These are phyloP conservation scores for Mus minutoides DNA, from an alignment of 2,797 vertebrate species.

Conservation along the genomic window DNA sequence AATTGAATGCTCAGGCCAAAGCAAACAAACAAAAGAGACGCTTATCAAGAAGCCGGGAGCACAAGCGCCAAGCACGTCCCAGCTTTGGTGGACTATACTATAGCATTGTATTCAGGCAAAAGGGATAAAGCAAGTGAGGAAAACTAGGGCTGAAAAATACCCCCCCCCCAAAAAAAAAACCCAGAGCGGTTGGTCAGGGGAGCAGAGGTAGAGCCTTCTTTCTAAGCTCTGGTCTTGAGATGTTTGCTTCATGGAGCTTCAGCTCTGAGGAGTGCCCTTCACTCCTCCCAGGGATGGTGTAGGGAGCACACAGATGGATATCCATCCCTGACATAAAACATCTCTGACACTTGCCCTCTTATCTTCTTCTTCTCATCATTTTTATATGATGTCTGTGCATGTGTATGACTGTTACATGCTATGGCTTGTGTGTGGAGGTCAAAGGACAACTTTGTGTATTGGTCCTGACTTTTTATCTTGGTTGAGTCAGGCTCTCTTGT, in stretches of 20 bases:
- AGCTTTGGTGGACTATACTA: not conserved
- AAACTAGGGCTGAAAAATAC: not conserved
- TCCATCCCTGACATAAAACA: not conserved
- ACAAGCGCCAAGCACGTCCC: not conserved
- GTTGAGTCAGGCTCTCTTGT: not conserved
- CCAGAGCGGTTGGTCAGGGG: not conserved
- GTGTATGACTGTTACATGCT: not conserved
- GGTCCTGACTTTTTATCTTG: not conserved
- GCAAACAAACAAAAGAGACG: not conserved
- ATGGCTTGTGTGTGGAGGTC: not conserved
- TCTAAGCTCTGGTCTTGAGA: not conserved
- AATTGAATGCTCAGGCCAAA: not conserved
- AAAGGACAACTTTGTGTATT: not conserved
- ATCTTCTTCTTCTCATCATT: not conserved
- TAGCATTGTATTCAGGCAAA: conserved; percentile 10
- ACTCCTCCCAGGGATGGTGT: not conserved
- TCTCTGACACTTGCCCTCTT: not conserved
- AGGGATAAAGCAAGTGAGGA: not conserved
- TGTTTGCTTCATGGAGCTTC: not conserved
- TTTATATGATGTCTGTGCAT: not conserved
- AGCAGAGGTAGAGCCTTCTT: not conserved
- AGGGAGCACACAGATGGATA: not conserved
- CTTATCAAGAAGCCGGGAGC: not conserved
- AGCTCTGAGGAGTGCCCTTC: not conserved
- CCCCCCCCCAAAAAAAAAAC: no score